phyloP scores from a whole-genome alignment of 2,888 invertebrate species.

The Calameuta filiformis region DNA sequence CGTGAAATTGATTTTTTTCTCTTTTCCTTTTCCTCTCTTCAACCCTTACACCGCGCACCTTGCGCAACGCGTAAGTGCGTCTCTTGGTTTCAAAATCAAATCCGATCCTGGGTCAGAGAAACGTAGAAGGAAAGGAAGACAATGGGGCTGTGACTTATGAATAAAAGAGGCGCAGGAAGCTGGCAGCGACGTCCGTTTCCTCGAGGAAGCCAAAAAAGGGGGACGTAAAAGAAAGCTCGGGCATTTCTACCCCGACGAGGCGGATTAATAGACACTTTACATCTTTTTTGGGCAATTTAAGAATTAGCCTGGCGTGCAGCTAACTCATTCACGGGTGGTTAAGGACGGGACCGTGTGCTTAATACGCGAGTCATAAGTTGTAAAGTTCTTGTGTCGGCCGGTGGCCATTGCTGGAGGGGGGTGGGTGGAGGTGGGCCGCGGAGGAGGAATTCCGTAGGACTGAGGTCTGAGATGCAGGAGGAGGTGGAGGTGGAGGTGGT shows the following conservation, averaged over 20 bases:
- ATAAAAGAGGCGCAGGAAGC: too few species aligned
- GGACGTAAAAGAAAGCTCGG: conserved; percentile 20
- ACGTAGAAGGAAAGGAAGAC: too few species aligned
- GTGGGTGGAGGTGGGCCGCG: neutral
- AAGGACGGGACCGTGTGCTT: conserved; percentile 51
- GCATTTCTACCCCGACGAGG: conserved; percentile 31
- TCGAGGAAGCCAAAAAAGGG: too few species aligned
- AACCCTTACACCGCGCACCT: too few species aligned
- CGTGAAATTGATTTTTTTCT: conserved; percentile 1
- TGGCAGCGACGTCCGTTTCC: too few species aligned
- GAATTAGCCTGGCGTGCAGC: conserved; percentile 52
- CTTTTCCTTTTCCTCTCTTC: neutral
- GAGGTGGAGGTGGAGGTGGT: conserved; percentile 10
- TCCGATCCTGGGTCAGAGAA: neutral
- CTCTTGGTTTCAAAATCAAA: too few species aligned
- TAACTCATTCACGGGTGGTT: conserved; percentile 66
- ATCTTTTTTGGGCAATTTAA: conserved; percentile 50
- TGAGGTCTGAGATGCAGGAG: conserved; percentile 15
- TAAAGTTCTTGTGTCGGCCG: conserved; percentile 44
- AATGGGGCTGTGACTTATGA: too few species aligned
- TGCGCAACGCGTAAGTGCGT: too few species aligned
- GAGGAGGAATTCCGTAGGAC: conserved; percentile 6
- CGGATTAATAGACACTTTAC: conserved; percentile 50
- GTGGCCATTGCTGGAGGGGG: neutral
- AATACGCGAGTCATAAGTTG: conserved; percentile 59